phyloP scores from a whole-genome alignment of 2,113 vertebrate genomes.

The Chaetura pelagica region DNA sequence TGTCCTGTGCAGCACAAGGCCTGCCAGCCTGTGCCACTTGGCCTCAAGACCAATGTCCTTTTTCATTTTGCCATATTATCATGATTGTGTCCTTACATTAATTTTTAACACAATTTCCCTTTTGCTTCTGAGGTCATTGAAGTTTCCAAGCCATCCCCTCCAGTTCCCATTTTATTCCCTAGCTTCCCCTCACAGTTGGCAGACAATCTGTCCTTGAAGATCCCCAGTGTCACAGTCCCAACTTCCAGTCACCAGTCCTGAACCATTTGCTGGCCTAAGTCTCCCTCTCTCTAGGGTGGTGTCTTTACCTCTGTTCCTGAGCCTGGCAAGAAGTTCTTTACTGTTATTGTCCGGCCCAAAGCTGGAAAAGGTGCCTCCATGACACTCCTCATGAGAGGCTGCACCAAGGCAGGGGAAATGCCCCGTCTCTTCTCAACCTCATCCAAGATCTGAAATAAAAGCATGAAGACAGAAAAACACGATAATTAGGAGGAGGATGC shows the following conservation, averaged over 20 bases:
- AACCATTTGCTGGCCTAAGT: background rate
- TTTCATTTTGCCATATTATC: background rate
- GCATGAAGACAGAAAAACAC: background rate
- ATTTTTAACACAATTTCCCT: background rate
- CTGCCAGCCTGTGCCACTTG: background rate
- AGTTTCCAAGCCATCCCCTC: background rate
- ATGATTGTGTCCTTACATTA: background rate
- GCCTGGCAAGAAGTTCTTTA: constrained; percentile 96
- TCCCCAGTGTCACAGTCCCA: background rate
- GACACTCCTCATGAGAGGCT: constrained; percentile 97
- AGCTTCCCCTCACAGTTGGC: background rate
- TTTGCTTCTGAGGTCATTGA: background rate
- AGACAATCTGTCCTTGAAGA: background rate
- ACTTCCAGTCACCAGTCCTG: fast-evolving
- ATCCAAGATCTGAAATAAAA: constrained; percentile 88
- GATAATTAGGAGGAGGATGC: background rate
- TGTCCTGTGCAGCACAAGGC: background rate
- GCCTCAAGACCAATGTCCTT: background rate
- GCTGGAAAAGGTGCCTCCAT: constrained; percentile 98
- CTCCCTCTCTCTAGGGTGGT: background rate
- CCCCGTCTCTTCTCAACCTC: constrained; percentile 95
- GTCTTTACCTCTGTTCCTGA: constrained; percentile 92
- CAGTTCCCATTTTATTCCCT: background rate
- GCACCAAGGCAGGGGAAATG: constrained; percentile 96
- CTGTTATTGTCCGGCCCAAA: constrained; percentile 89